A percentile compares a stretch with the other conserved stretches of the same genome.
Evolutionary conservation across 2,797 vertebrate genomes (phyloP).

Genomic region (Sebastes goodei): DNA sequence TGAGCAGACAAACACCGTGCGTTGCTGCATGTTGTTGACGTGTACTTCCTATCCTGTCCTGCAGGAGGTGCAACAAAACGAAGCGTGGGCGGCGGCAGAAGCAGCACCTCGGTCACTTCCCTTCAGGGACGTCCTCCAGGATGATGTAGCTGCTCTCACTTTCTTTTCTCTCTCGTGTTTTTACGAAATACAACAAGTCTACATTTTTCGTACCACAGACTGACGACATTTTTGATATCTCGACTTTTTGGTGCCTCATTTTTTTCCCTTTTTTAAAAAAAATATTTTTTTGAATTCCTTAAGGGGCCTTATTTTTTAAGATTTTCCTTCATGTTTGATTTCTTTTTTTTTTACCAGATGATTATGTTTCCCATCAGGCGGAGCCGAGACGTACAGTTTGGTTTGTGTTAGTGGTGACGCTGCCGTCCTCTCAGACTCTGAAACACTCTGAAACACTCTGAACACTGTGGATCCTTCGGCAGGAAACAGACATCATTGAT

Average conservation of each 20-base stretch:
- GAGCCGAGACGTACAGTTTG: not conserved
- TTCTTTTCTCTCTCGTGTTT: slow-evolving; percentile 13
- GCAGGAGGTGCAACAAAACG: slow-evolving; percentile 96
- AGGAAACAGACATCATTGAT: slow-evolving; percentile 30
- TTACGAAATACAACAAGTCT: slow-evolving; percentile 13
- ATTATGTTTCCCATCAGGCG: not conserved
- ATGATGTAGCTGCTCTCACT: slow-evolving; percentile 89
- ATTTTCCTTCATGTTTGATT: slow-evolving; percentile 48
- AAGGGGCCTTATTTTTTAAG: slow-evolving; percentile 80
- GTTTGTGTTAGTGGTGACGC: not conserved
- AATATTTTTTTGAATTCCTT: slow-evolving; percentile 43
- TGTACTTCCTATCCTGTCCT: slow-evolving; percentile 13
- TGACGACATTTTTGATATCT: slow-evolving; percentile 92
- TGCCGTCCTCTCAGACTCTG: slow-evolving; percentile 35
- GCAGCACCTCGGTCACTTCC: slow-evolving; percentile 97
- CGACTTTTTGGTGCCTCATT: slow-evolving; percentile 80
- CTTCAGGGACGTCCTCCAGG: slow-evolving; percentile 93
- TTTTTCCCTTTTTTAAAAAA: slow-evolving; percentile 16
- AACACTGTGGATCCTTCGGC: slow-evolving; percentile 48
- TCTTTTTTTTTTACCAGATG: not conserved
- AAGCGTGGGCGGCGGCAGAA: slow-evolving; percentile 96
- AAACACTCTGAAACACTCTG: not conserved
- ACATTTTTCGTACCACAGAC: slow-evolving; percentile 84
- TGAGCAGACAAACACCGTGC: too few species aligned
- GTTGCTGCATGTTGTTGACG: not conserved